Evolutionary conservation across 2,888 invertebrate species (phyloP).

Genomic region (Mayetiola destructor): DNA sequence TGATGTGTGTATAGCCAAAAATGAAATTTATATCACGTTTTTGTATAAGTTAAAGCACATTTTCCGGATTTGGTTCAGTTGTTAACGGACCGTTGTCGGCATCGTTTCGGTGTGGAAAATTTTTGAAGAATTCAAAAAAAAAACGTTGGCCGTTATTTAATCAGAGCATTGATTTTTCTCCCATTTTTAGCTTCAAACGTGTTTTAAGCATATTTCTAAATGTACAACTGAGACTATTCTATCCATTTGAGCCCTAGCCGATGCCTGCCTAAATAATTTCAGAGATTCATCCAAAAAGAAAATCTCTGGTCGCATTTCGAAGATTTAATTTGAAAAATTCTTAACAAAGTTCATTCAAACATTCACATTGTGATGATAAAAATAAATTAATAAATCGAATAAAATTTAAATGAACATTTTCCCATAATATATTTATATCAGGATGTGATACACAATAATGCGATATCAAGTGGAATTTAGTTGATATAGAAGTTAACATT

Average conservation of each 20-base stretch:
- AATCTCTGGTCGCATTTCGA: too few species aligned
- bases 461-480: too few species aligned
- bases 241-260: background rate
- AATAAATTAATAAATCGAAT: too few species aligned
- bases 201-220: background rate
- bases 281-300: too few species aligned
- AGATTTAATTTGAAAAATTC: too few species aligned
- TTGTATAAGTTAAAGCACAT: conserved; percentile 11
- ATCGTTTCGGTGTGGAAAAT: background rate
- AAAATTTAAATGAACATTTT: too few species aligned
- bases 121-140: too few species aligned
- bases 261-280: background rate
- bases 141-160: background rate
- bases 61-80: conserved; percentile 8
- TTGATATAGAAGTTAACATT: too few species aligned
- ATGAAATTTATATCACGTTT: background rate
- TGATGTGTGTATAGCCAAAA: background rate
- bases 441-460: too few species aligned
- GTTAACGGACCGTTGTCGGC: conserved; percentile 4
- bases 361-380: too few species aligned
- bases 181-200: background rate
- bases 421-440: too few species aligned
- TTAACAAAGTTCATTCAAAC: too few species aligned
- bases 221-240: background rate
- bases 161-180: background rate